phyloP scores from a whole-genome alignment of 2,113 vertebrate species.

The Diphyllodes magnificus region DNA sequence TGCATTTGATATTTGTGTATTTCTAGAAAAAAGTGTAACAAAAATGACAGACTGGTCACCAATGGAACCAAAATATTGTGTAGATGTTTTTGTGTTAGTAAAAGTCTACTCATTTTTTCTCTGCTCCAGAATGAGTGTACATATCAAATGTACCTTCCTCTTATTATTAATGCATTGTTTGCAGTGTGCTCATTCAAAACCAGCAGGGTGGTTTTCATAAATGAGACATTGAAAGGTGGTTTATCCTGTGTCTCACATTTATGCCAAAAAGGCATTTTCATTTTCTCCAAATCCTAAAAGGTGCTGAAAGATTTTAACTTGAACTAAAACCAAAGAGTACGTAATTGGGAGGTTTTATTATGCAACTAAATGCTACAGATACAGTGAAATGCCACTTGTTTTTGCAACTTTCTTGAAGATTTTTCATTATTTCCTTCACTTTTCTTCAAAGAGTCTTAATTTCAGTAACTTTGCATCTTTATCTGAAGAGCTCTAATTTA shows the following conservation, averaged over 20 bases:
- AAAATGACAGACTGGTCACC: constrained; percentile 31
- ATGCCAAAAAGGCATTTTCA: constrained; percentile 39
- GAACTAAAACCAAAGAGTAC: constrained; percentile 74
- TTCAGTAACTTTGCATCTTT: constrained; percentile 66
- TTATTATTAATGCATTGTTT: background rate
- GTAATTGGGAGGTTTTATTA: constrained; percentile 61
- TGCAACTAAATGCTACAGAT: constrained; percentile 59
- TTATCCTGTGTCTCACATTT: constrained; percentile 47
- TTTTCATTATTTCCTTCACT: constrained; percentile 55
- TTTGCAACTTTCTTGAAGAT: constrained; percentile 49
- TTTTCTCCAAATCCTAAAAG: constrained; percentile 61
- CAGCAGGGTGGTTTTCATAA: constrained; percentile 38
- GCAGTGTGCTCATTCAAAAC: background rate
- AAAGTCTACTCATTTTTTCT: constrained; percentile 7
- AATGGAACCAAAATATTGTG: constrained; percentile 15
- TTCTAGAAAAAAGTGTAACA: constrained; percentile 12
- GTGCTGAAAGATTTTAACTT: constrained; percentile 79
- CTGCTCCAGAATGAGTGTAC: constrained; percentile 20
- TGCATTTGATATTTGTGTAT: constrained; percentile 1
- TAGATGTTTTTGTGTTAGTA: constrained; percentile 36
- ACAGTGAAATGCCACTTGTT: constrained; percentile 67
- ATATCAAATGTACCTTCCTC: background rate
- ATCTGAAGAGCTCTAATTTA: constrained; percentile 73
- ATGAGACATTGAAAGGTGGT: constrained; percentile 45
- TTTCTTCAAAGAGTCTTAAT: constrained; percentile 55